Evolutionary conservation across 2,113 vertebrate species (phyloP), one percentile per base, ranked within the genome.

Genomic region (Phalacrocorax carbo): DNA sequence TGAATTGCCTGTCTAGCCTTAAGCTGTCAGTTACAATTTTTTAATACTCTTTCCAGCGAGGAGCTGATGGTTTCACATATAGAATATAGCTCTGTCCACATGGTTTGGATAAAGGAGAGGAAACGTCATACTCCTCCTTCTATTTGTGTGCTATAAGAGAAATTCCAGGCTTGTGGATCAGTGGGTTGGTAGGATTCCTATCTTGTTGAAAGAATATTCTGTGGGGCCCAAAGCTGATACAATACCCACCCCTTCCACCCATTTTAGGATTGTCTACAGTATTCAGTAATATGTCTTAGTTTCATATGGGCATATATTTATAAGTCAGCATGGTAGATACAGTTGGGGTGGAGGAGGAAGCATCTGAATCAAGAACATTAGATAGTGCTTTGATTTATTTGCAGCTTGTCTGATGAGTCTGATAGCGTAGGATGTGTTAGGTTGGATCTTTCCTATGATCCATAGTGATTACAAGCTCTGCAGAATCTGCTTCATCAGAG

Each of bases 21-120:
- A 18, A 7, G n/a, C 27, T 61, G 36, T 76, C 66, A 40, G 34
- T n/a, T 69, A 49, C 5, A 36, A 5, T 60, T 38, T 71, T 81
- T 68, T 71, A 2, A 21, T 83, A 91, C 23, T 57, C 29, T 44
- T 75, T 75, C 48, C 38, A 42, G 30, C 29, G 49, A 49, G 58
- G 54, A 76, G 30, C 9, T 36, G 5, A 71, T 73, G 20, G 21
- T 49, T 92, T 93, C 10, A 23, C 71, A 1, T 22, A 7, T 27
- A 55, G n/a, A 29, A 61, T 36, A 36, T 5, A 65, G 14, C n/a
- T 82, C 34, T 75, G 34, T 49, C 57, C 8, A 3, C 0, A 0
- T 65, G 1, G 2, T 52, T n/a, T 48, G 58, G 26, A 49, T 14
- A 72, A 30, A 55, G 22, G 66, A 71, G 48, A 82, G 64, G 42